Evolutionary conservation across 1,140 invertebrate species (phyloP), one percentile per base, ranked within the genome.

Genomic region (Cherax destructor): DNA sequence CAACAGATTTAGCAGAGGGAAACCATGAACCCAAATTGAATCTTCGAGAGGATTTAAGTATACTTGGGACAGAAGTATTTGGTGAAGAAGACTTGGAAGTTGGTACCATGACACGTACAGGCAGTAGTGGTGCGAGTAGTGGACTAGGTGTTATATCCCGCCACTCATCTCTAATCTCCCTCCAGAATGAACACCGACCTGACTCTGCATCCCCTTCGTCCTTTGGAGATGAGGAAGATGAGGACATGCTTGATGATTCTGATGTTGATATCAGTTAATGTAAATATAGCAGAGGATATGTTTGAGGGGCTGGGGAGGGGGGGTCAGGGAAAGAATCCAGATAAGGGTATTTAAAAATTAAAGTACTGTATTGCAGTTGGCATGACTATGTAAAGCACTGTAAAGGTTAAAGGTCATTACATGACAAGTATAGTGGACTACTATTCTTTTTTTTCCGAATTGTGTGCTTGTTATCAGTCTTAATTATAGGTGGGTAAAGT

Each of bases 171-270:
- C 81, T 91, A 41, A 84, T 91, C 30, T 91, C 89, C 72, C 83
- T 91, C 74, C 89, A 91, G 65, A 85, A 91, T 72, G 89, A 91
- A 80, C 89, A 91, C 61, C 83, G 89, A 85, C 81, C 81, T 21
- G 89, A 91, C 21, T 91, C 89, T 72, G 89, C 83, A 13, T 91
- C 89, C 18, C 89, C 89, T 18, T 91, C 89, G 21, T 91, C 89
- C 72, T 91, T 91, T 91, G 89, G 89, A 24, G 89, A 91, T 72
- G 89, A 91, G 49, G 89, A 91, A 69, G 89, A 91, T 50, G 89
- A 91, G 76, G 89, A 91, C 30, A 91, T 91, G 83, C 72, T 91
- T 7, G 89, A 91, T 80, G 89, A 91, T 47, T 91, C 89, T 24
- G 89, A 91, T 85, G 89, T 85, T 47, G 89, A 91, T 76, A 91